Percentiles rank a stretch among this genome's conserved stretches.
phyloP scores from a whole-genome alignment of 1,140 invertebrate genomes.

The Calephelis nemesis region DNA sequence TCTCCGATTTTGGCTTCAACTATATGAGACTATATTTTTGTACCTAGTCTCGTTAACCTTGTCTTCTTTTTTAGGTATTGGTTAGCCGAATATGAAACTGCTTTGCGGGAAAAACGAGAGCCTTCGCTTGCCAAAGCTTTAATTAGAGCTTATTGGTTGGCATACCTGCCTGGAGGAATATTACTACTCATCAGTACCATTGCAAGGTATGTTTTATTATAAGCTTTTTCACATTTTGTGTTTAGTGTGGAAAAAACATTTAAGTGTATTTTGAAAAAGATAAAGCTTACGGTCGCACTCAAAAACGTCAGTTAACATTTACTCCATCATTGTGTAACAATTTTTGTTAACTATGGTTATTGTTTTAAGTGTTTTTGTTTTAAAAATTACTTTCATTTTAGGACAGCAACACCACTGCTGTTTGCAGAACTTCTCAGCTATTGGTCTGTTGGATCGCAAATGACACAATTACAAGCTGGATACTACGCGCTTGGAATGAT shows the following conservation, averaged over 20 bases:
- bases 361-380: no score
- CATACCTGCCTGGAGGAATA: constrained; percentile 64
- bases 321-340: no score
- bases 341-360: no score
- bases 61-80: constrained; percentile 54
- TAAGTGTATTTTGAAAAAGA: no score
- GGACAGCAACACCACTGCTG: constrained; percentile 74
- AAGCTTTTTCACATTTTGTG: neutral
- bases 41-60: no score
- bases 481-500: constrained; percentile 64
- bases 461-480: constrained; percentile 47
- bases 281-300: no score
- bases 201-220: constrained; percentile 40
- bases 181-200: constrained; percentile 42
- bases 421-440: constrained; percentile 79
- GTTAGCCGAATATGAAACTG: constrained; percentile 68
- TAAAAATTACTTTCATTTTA: constrained; percentile 15
- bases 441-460: constrained; percentile 62
- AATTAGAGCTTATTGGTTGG: constrained; percentile 65
- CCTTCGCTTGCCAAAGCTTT: constrained; percentile 75
- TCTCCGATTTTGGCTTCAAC: no score
- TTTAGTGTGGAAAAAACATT: no score
- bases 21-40: no score
- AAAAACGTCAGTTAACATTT: no score
- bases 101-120: constrained; percentile 40